phyloP scores from a whole-genome alignment of 2,888 invertebrate species.

The Rapana venosa region DNA sequence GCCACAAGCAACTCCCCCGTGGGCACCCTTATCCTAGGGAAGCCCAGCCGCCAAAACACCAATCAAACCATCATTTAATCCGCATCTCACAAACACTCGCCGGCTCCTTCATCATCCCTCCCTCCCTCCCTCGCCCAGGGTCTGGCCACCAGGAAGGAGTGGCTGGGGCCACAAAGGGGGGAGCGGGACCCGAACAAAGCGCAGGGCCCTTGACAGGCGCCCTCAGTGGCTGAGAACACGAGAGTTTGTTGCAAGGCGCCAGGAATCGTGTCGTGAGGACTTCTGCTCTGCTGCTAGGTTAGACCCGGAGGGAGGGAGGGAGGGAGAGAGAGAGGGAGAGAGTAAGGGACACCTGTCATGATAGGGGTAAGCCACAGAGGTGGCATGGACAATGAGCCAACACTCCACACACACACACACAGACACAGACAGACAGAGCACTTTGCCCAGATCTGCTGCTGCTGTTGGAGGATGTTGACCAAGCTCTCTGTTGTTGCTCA shows the following conservation, averaged over 20 bases:
- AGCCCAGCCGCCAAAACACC: constrained; percentile 17
- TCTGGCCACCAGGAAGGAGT: not conserved
- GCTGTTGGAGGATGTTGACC: not conserved
- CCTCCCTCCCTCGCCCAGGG: no score
- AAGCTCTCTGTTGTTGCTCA: not conserved
- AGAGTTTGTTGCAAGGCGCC: not conserved
- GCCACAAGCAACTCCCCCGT: not conserved
- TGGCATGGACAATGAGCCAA: not conserved
- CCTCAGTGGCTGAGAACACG: not conserved
- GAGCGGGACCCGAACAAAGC: constrained; percentile 5
- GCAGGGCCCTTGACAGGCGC: constrained; percentile 1
- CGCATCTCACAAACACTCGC: constrained; percentile 30
- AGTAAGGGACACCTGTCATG: constrained; percentile 21
- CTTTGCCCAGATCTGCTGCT: not conserved
- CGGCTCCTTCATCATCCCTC: constrained; percentile 29
- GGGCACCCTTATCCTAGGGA: not conserved
- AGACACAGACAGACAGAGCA: not conserved
- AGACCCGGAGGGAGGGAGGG: not conserved
- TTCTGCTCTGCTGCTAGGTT: not conserved
- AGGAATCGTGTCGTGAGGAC: not conserved
- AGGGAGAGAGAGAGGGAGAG: not conserved
- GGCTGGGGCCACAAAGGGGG: not conserved
- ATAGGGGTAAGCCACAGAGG: constrained; percentile 11
- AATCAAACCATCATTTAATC: constrained; percentile 34
- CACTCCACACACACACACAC: not conserved